These are phyloP conservation scores for Hydrochoerus hydrochaeris DNA, from an alignment of 2,113 vertebrate genomes.

Conservation along the genomic window DNA sequence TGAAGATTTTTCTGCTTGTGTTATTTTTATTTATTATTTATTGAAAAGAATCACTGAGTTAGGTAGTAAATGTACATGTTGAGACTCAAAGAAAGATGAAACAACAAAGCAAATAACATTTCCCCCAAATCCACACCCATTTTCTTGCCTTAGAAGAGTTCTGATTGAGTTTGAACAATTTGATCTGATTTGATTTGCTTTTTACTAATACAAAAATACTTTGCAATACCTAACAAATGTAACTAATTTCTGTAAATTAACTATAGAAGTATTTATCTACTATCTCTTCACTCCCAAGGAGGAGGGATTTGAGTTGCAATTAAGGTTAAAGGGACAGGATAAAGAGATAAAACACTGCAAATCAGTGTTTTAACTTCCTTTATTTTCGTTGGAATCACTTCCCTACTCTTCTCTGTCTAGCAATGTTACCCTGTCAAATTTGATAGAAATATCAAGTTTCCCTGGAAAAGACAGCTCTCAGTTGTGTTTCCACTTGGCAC, in stretches of 20 bases:
- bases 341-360: background rate
- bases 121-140: background rate
- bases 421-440: background rate
- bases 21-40: slow-evolving; percentile 25
- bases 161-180: slow-evolving; percentile 6
- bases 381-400: background rate
- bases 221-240: background rate
- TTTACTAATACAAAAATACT: background rate
- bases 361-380: background rate
- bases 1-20: background rate
- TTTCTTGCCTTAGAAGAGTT: background rate
- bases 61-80: background rate
- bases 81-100: slow-evolving; percentile 2
- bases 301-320: background rate
- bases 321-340: background rate
- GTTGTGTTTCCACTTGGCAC: background rate
- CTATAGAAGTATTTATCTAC: background rate
- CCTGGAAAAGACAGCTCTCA: background rate
- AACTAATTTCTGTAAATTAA: background rate
- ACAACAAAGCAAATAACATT: background rate
- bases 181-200: slow-evolving; percentile 34
- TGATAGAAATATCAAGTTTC: background rate
- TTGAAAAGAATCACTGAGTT: background rate
- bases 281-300: background rate
- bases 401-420: background rate